A percentile compares a stretch with the other conserved stretches of the same genome.
These are phyloP conservation scores for Amphipoea oculea DNA, from an alignment of 2,888 invertebrate species.

Conservation along the genomic window DNA sequence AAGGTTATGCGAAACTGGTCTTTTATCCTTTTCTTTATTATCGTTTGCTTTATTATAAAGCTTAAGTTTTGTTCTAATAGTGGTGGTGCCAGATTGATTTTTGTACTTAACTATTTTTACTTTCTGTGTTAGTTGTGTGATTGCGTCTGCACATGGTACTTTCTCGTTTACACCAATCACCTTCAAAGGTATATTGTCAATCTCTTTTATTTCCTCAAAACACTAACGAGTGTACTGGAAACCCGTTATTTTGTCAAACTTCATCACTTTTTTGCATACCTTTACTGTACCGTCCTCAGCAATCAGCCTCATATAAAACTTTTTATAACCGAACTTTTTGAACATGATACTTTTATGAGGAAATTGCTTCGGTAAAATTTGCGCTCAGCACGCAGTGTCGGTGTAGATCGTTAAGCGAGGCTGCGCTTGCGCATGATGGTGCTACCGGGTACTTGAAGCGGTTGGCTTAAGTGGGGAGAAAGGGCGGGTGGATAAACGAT, in stretches of 20 bases:
- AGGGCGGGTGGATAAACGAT: conserved; percentile 48
- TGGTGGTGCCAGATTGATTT: not conserved
- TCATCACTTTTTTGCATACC: conserved; percentile 54
- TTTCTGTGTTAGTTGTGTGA: not conserved
- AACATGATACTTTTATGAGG: conserved; percentile 62
- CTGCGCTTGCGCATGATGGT: conserved; percentile 66
- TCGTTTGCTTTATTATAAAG: conserved; percentile 1
- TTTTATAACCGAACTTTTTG: conserved; percentile 54
- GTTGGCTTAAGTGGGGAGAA: conserved; percentile 56
- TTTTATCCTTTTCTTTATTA: conserved; percentile 35
- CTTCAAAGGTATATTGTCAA: conserved; percentile 15
- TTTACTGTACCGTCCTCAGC: conserved; percentile 17
- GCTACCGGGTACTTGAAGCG: conserved; percentile 70
- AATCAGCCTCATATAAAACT: conserved; percentile 53
- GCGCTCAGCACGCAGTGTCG: conserved; percentile 67
- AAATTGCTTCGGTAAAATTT: conserved; percentile 71
- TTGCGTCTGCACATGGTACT: not conserved
- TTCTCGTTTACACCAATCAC: conserved; percentile 24
- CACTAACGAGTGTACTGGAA: conserved; percentile 40
- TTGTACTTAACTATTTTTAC: not conserved
- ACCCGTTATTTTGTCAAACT: conserved; percentile 53
- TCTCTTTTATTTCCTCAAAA: conserved; percentile 38
- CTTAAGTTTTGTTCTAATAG: not conserved
- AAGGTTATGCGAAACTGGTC: conserved; percentile 36
- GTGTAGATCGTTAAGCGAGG: conserved; percentile 71